Base-by-base conservation (phyloP, 1,140 invertebrate genomes). In the Drosophila kanapiae region DNA sequence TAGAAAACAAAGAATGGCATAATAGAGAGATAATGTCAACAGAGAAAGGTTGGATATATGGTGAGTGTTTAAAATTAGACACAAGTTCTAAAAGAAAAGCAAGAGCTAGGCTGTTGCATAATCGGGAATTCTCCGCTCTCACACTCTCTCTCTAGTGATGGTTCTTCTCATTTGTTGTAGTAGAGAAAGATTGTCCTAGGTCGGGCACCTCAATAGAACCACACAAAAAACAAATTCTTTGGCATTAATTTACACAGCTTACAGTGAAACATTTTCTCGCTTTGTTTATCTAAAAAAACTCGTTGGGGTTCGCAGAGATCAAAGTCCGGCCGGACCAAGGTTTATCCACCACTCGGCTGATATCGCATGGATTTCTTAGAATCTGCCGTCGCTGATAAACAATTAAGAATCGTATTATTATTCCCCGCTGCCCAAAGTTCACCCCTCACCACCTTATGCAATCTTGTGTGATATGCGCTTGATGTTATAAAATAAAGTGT, bases 41-140 rank as follows among this genome's bases (percentile, higher is more conserved):
- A 76, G 27, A 56, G 42, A 63, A 40, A 65, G 9, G 37, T n/a
- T n/a, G 40, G 14, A 62, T 84, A 67, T 72, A 56, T 71, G 75
- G 75, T 58, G 56, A 14, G 40, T 64, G 48, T 53, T 67, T 87
- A 88, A 78, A 77, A 67, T 80, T 87, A 87, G 80, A 80, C 60
- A 80, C 60, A 60, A 23, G 14, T 59, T 43, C 33, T 38, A 51
- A 62, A 56, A 71, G 42, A 72, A 60, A 58, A 63, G n/a, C 37
- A 61, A 56, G 42, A 56, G 16, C 33, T n/a, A 70, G 62, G 62
- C 9, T 14, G 60, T 87, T 87, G 64, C 84, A 74, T 86, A 86
- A 86, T 67, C 18, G 3, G 35, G 3, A 31, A 31, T 40, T 62
- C 16, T 45, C 35, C 5, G 29, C 11, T 29, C 38, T 35, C 16